Evolutionary conservation across 2,113 vertebrate species (phyloP).

Genomic region (Carassius auratus): DNA sequence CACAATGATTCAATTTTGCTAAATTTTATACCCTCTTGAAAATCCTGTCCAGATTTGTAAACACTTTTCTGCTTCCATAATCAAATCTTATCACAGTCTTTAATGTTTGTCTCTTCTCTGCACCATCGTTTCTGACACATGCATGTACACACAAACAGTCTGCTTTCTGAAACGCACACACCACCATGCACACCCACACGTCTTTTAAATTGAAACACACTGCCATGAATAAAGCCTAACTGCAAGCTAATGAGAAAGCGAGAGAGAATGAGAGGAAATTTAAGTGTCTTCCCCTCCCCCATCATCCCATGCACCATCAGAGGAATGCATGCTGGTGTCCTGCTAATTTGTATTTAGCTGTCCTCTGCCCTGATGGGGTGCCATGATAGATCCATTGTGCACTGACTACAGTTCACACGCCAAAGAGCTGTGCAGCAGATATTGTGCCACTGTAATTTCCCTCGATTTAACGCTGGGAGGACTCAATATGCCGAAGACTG

Average conservation of each 20-base stretch:
- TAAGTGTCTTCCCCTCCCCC: slow-evolving; percentile 40
- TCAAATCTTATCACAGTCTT: neutral
- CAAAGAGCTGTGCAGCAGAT: slow-evolving; percentile 52
- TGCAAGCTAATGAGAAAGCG: slow-evolving; percentile 55
- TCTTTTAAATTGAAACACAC: slow-evolving; percentile 32
- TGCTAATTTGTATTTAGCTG: slow-evolving; percentile 75
- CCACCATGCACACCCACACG: slow-evolving; percentile 2
- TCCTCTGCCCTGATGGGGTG: slow-evolving; percentile 59
- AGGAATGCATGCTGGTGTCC: slow-evolving; percentile 62
- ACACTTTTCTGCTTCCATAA: neutral
- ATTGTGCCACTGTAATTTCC: neutral
- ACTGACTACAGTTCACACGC: slow-evolving; percentile 68
- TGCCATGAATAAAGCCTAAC: slow-evolving; percentile 27
- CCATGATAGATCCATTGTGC: slow-evolving; percentile 73
- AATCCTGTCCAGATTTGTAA: neutral
- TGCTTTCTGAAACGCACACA: no score
- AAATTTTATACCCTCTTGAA: neutral
- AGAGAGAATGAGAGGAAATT: slow-evolving; percentile 18
- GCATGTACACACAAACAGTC: slow-evolving; percentile 14
- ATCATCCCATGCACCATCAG: slow-evolving; percentile 17
- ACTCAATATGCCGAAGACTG: neutral
- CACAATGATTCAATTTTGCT: no score
- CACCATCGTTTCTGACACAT: neutral
- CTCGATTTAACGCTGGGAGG: neutral
- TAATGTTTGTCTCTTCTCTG: neutral